phyloP scores from a whole-genome alignment of 2,797 vertebrate genomes.

The Pyrocephalus nanus region DNA sequence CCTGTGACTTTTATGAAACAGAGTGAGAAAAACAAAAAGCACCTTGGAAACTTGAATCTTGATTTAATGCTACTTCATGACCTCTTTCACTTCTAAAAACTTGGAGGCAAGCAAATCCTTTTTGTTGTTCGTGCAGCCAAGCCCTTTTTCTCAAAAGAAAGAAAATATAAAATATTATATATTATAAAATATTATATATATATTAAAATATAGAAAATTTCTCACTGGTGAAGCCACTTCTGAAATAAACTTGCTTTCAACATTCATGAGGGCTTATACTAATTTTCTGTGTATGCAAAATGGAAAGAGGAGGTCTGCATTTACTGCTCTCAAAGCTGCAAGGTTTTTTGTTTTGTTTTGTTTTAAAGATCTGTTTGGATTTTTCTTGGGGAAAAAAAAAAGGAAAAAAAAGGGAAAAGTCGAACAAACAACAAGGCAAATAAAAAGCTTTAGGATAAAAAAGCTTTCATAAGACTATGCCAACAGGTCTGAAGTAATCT shows the following conservation, averaged over 20 bases:
- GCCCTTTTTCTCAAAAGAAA: not conserved
- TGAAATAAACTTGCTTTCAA: not conserved
- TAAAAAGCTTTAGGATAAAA: not conserved
- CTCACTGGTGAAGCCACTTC: not conserved
- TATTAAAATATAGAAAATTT: not conserved
- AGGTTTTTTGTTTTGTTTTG: fast-evolving
- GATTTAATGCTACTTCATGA: not conserved
- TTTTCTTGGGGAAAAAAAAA: not conserved
- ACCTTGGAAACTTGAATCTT: not conserved
- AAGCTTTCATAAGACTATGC: not conserved
- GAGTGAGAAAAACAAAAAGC: not conserved
- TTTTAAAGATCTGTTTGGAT: not conserved
- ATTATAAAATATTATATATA: too few relatives aligned
- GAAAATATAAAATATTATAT: too few relatives aligned
- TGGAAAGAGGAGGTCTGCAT: not conserved
- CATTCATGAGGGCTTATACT: not conserved
- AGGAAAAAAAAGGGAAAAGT: not conserved
- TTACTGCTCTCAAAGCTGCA: not conserved
- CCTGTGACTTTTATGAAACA: not conserved
- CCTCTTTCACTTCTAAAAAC: not conserved
- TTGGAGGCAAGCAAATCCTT: not conserved
- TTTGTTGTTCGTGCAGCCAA: not conserved
- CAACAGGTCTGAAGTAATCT: not conserved
- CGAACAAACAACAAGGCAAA: not conserved
- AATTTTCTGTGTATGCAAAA: not conserved